phyloP scores from a whole-genome alignment of 2,797 vertebrate genomes.

The Acanthis flammea region DNA sequence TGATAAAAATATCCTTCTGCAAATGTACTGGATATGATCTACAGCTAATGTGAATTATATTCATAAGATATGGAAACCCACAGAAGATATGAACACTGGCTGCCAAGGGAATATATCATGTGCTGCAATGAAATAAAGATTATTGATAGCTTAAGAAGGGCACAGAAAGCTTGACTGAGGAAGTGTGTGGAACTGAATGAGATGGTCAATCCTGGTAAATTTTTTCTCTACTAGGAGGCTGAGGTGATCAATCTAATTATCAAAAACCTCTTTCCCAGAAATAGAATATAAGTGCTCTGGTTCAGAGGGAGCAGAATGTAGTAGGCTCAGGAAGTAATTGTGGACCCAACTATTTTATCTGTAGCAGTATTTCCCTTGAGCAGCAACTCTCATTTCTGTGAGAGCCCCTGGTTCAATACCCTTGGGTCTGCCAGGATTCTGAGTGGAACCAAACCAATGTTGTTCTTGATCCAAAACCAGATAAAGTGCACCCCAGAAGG shows the following conservation, averaged over 20 bases:
- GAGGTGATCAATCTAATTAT: constrained; percentile 26
- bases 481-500: background rate
- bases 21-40: background rate
- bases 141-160: background rate
- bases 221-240: background rate
- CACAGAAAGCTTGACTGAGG: background rate
- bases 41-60: background rate
- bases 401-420: background rate
- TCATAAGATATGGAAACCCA: background rate
- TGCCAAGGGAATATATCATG: background rate
- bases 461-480: background rate
- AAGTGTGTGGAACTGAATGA: background rate
- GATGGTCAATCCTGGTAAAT: background rate
- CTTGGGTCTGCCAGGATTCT: background rate
- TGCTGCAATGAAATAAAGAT: background rate
- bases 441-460: background rate
- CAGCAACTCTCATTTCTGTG: background rate
- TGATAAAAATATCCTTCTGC: background rate
- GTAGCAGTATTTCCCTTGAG: background rate
- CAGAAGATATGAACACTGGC: background rate
- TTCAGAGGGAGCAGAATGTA: background rate
- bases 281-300: background rate
- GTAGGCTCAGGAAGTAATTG: background rate
- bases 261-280: constrained; percentile 18
- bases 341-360: background rate